phyloP scores from a whole-genome alignment of 2,797 vertebrate genomes.

The Lates japonicus region DNA sequence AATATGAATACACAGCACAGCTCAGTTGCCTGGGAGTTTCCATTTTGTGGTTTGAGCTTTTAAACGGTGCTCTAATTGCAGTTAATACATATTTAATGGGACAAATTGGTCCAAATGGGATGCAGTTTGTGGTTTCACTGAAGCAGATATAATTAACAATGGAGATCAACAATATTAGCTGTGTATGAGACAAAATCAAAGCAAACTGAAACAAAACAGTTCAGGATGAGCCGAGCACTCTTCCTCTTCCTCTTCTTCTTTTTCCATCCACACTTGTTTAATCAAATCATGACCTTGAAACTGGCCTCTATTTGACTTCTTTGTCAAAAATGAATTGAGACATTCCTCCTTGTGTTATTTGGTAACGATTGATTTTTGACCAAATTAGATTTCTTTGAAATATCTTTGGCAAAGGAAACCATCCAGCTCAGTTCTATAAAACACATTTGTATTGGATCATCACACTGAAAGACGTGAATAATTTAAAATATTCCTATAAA shows the following conservation, averaged over 20 bases:
- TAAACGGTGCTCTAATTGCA: not conserved
- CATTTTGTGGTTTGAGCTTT: conserved; percentile 5
- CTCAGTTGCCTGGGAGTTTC: not conserved
- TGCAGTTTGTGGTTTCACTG: not conserved
- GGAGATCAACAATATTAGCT: not conserved
- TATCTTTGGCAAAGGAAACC: not conserved
- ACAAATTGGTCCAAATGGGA: conserved; percentile 25
- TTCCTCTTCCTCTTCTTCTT: not conserved
- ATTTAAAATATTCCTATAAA: not conserved
- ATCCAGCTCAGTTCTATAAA: not conserved
- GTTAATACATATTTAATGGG: conserved; percentile 28
- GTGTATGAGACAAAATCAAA: conserved; percentile 2
- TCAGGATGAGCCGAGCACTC: not conserved
- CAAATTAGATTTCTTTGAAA: too few species aligned
- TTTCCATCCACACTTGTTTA: not conserved
- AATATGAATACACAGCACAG: not conserved
- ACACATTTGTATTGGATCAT: not conserved
- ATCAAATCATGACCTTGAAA: not conserved
- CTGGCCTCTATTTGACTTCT: not conserved
- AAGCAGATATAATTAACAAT: not conserved
- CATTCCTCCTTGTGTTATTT: not conserved
- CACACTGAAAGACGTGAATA: not conserved
- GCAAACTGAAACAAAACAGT: not conserved
- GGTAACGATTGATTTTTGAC: not conserved
- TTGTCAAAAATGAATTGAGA: not conserved